Percentiles rank a stretch among this genome's conserved stretches.
phyloP scores from a whole-genome alignment of 2,113 vertebrate genomes.

The Spermophilus dauricus region DNA sequence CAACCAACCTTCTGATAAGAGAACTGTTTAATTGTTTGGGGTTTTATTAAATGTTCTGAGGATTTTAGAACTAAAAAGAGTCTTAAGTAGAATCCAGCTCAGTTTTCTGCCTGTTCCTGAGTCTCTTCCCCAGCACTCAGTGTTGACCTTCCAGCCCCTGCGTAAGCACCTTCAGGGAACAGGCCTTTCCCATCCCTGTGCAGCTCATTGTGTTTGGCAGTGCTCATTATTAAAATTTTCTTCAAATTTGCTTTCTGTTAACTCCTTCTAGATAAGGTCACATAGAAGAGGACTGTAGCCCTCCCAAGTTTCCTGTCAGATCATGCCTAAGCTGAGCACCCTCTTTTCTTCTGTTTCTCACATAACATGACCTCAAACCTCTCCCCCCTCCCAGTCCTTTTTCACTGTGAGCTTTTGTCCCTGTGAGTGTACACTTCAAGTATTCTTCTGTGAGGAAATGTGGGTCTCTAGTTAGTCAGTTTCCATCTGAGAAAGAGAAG shows the following conservation, averaged over 20 bases:
- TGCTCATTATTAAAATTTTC: background rate
- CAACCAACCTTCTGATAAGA: background rate
- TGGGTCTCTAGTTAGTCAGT: background rate
- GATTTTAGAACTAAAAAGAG: slow-evolving; percentile 45
- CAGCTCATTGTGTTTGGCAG: background rate
- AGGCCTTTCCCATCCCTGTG: background rate
- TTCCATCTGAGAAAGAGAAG: background rate
- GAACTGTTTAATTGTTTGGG: background rate
- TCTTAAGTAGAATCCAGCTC: background rate
- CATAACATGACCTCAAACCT: background rate
- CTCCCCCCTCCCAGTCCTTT: background rate
- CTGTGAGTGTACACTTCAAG: background rate
- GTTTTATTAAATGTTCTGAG: slow-evolving; percentile 1
- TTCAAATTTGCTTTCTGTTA: background rate
- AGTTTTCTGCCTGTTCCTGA: background rate
- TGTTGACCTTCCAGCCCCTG: background rate
- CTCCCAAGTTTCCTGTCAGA: background rate
- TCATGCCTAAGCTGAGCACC: too few species aligned
- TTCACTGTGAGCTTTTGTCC: background rate
- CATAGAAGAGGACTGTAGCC: background rate
- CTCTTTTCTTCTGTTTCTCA: background rate
- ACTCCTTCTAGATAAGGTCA: background rate
- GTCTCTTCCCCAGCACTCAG: background rate
- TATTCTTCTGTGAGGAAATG: background rate
- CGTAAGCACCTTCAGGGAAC: background rate